A percentile compares a stretch with the other conserved stretches of the same genome.
These are phyloP conservation scores for Malthinus flaveolus DNA, from an alignment of 2,888 invertebrate species.

Conservation along the genomic window DNA sequence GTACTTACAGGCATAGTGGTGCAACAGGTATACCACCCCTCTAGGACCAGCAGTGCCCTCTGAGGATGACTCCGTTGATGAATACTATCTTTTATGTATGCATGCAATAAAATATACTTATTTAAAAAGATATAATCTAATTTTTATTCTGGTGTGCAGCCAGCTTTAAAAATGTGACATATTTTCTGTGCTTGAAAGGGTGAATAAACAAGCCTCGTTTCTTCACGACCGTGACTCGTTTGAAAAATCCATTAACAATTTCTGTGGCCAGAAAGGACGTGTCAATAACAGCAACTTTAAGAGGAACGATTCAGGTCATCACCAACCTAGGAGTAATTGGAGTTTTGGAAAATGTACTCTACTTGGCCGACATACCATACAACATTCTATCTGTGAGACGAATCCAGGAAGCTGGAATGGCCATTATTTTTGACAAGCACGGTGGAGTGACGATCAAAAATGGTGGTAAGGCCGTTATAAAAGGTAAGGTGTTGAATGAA, in stretches of 20 bases:
- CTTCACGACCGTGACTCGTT: background rate
- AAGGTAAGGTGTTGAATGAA: too few relatives aligned
- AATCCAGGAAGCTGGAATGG: conserved; percentile 39
- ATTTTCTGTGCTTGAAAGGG: too few relatives aligned
- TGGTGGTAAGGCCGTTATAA: conserved; percentile 30
- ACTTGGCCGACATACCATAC: conserved; percentile 41
- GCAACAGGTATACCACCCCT: too few relatives aligned
- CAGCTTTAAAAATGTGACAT: too few relatives aligned
- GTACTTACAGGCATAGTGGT: too few relatives aligned
- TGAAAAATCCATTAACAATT: background rate
- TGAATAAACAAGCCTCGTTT: background rate
- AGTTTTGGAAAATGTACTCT: conserved; percentile 38
- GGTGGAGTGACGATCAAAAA: conserved; percentile 34
- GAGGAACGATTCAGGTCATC: background rate
- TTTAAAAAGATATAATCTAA: too few relatives aligned
- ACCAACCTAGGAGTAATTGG: conserved; percentile 32
- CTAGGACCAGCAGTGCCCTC: too few relatives aligned
- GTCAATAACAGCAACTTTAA: background rate
- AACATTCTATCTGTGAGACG: conserved; percentile 41
- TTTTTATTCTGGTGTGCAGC: too few relatives aligned
- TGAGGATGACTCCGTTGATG: too few relatives aligned
- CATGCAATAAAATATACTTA: too few relatives aligned
- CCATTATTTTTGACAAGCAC: conserved; percentile 39
- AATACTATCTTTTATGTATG: too few relatives aligned
- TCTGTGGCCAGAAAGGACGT: background rate